A percentile compares a stretch with the other conserved stretches of the same genome.
Evolutionary conservation across 2,113 vertebrate species (phyloP).

Genomic region (Ginglymostoma cirratum): DNA sequence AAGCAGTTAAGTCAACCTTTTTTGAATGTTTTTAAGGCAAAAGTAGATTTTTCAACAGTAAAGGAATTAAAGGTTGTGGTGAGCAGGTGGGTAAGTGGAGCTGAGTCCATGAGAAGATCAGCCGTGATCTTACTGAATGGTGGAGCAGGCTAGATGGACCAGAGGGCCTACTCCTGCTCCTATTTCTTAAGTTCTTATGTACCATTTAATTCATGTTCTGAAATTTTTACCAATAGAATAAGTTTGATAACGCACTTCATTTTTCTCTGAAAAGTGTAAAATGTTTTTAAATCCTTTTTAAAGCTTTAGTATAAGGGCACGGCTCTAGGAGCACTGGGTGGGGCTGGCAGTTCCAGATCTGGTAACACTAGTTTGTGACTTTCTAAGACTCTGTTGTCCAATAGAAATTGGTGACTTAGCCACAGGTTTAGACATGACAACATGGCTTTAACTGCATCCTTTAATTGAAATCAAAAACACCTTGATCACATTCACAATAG

Average conservation of each 20-base stretch:
- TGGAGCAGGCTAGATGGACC: too few species aligned
- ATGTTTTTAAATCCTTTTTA: too few species aligned
- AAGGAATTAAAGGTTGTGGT: too few species aligned
- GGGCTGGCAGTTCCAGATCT: neutral
- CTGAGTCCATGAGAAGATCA: too few species aligned
- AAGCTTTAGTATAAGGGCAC: neutral
- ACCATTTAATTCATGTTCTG: neutral
- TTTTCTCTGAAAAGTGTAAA: neutral
- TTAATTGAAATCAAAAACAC: neutral
- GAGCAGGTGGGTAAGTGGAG: too few species aligned
- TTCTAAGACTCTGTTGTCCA: neutral
- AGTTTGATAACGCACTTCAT: neutral
- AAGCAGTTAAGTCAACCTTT: too few species aligned
- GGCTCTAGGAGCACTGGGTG: neutral
- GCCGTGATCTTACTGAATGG: too few species aligned
- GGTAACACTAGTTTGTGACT: neutral
- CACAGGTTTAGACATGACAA: neutral
- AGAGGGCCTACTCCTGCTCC: too few species aligned
- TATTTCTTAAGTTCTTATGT: too few species aligned
- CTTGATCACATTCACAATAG: neutral
- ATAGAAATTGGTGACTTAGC: neutral
- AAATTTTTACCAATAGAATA: neutral
- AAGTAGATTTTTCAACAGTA: too few species aligned
- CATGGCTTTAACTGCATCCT: neutral
- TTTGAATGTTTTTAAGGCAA: too few species aligned